Evolutionary conservation across 1,140 invertebrate species (phyloP).

Genomic region (Sarcophaga bullata): DNA sequence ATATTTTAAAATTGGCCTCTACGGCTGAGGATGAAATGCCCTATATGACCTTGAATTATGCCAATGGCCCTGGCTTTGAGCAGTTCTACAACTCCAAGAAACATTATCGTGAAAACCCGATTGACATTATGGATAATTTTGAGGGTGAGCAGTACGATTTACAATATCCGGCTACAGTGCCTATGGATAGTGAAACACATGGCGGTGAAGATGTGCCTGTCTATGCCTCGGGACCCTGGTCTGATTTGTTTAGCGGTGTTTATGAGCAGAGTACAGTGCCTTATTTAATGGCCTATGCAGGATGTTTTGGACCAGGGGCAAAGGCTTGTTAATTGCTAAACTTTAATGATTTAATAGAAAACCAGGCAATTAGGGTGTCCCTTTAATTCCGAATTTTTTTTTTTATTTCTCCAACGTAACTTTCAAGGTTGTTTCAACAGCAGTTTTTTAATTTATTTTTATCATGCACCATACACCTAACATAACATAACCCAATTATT

Average conservation of each 20-base stretch:
- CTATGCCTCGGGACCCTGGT: slow-evolving; percentile 71
- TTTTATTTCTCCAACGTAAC: too few relatives aligned
- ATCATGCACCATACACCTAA: too few relatives aligned
- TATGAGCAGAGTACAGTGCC: slow-evolving; percentile 78
- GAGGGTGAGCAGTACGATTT: slow-evolving; percentile 54
- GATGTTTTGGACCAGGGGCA: slow-evolving; percentile 69
- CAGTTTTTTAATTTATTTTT: too few relatives aligned
- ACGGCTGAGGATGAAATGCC: slow-evolving; percentile 65
- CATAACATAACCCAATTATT: too few relatives aligned
- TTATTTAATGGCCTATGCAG: slow-evolving; percentile 74
- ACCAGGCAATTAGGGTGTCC: too few relatives aligned
- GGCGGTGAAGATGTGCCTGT: slow-evolving; percentile 72
- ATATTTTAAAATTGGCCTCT: slow-evolving; percentile 70
- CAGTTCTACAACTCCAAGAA: slow-evolving; percentile 28
- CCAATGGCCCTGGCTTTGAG: slow-evolving; percentile 73
- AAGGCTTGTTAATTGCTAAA: background rate
- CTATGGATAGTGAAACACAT: slow-evolving; percentile 66
- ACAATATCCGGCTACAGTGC: slow-evolving; percentile 67
- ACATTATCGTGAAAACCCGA: slow-evolving; percentile 23
- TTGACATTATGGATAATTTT: background rate
- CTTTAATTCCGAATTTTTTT: too few relatives aligned
- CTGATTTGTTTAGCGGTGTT: slow-evolving; percentile 75
- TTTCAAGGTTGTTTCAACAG: background rate
- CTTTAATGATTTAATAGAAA: background rate
- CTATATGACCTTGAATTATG: slow-evolving; percentile 74